phyloP scores from a whole-genome alignment of 2,797 vertebrate species.

The Lerista edwardsae region DNA sequence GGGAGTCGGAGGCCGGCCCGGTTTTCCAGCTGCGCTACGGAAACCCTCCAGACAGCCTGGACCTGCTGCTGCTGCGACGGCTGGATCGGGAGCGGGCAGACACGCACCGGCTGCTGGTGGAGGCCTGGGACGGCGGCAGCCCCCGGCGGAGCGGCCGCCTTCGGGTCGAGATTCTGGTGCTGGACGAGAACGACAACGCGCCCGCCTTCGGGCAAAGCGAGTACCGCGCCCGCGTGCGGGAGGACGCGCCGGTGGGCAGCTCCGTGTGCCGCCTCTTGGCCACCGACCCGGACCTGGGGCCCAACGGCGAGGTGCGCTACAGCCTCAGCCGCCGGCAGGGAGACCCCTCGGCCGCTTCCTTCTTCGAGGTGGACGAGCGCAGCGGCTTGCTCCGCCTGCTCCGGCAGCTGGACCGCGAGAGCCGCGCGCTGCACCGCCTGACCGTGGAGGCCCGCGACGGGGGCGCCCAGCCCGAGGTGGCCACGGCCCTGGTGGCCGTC shows the following conservation, averaged over 20 bases:
- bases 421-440: conserved; percentile 82
- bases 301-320: conserved; percentile 84
- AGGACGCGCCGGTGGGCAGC: conserved; percentile 78
- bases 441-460: conserved; percentile 86
- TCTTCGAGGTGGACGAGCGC: conserved; percentile 83
- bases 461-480: conserved; percentile 85
- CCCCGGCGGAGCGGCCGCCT: conserved; percentile 82
- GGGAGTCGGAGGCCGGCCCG: conserved; percentile 46
- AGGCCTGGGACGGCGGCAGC: conserved; percentile 89
- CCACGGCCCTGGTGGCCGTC: conserved; percentile 83
- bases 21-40: conserved; percentile 52
- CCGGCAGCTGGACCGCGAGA: conserved; percentile 86
- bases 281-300: conserved; percentile 84
- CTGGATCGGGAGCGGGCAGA: conserved; percentile 85
- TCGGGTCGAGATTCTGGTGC: conserved; percentile 79
- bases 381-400: conserved; percentile 84
- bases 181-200: conserved; percentile 93
- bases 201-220: conserved; percentile 85
- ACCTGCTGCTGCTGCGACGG: conserved; percentile 81
- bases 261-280: conserved; percentile 85
- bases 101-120: conserved; percentile 81
- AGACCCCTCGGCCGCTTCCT: conserved; percentile 62
- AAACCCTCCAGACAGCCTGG: conserved; percentile 71
- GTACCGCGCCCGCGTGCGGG: conserved; percentile 82
- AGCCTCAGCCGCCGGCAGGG: conserved; percentile 82